Conservation (phyloP, 2,888 invertebrate genomes). For the Tenthredo distinguenda region DNA sequence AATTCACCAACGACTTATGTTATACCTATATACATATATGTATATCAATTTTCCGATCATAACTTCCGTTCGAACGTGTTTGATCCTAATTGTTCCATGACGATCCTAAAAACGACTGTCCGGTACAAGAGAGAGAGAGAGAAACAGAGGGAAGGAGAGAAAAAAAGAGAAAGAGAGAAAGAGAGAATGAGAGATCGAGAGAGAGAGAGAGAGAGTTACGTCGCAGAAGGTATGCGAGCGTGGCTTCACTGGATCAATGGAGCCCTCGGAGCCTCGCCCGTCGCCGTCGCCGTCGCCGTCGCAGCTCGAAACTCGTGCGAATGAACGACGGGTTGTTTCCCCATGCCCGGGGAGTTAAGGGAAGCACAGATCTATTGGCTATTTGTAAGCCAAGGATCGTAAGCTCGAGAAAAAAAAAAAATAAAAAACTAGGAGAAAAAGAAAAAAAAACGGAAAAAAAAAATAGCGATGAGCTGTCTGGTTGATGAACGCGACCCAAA, state of each 20-base stretch:
- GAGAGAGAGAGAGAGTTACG: conserved; percentile 58
- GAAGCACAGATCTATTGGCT: background rate
- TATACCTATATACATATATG: too few species aligned
- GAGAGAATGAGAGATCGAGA: conserved; percentile 31
- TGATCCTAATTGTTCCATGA: background rate
- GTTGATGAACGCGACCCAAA: background rate
- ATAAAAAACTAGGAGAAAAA: background rate
- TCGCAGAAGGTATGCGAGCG: conserved; percentile 60
- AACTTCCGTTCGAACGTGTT: background rate
- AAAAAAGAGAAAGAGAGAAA: background rate
- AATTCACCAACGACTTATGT: background rate
- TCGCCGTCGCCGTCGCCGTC: conserved; percentile 54
- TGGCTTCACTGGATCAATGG: conserved; percentile 66
- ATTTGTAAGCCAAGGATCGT: background rate
- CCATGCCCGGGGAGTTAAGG: conserved; percentile 38
- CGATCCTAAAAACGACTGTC: background rate
- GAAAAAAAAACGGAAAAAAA: background rate
- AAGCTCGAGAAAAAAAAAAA: background rate
- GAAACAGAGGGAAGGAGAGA: background rate
- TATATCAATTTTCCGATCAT: background rate
- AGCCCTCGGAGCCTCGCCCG: conserved; percentile 59
- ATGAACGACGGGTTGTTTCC: conserved; percentile 43
- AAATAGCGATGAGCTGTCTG: background rate
- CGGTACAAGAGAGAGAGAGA: background rate
- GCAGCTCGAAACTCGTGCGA: conserved; percentile 48